phyloP scores from a whole-genome alignment of 2,888 invertebrate species.

The Sisyra terminalis region DNA sequence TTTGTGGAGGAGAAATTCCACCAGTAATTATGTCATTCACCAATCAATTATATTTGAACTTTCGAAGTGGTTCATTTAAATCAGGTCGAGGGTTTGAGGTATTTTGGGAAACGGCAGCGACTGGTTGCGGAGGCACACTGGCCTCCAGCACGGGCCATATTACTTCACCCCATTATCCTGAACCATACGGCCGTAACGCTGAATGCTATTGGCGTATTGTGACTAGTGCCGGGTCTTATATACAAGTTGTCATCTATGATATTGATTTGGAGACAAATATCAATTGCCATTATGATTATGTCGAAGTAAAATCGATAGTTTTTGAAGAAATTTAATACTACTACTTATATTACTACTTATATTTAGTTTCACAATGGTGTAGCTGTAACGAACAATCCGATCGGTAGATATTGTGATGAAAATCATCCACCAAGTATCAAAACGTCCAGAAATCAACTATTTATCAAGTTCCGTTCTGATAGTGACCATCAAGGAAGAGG shows the following conservation, averaged over 20 bases:
- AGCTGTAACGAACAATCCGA: slow-evolving; percentile 31
- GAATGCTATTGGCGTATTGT: slow-evolving; percentile 70
- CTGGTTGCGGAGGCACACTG: slow-evolving; percentile 69
- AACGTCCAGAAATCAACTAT: slow-evolving; percentile 44
- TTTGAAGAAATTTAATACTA: too few species aligned
- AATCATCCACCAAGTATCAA: slow-evolving; percentile 29
- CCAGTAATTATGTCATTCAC: slow-evolving; percentile 51
- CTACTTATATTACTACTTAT: too few species aligned
- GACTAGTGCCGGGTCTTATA: slow-evolving; percentile 52
- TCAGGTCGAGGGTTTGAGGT: slow-evolving; percentile 52
- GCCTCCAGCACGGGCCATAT: slow-evolving; percentile 53
- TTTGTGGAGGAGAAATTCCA: slow-evolving; percentile 53
- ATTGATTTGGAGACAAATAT: slow-evolving; percentile 46
- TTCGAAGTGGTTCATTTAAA: slow-evolving; percentile 54
- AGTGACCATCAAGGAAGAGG: slow-evolving; percentile 46
- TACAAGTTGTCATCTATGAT: slow-evolving; percentile 49
- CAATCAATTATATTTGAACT: slow-evolving; percentile 56
- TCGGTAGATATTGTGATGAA: slow-evolving; percentile 46
- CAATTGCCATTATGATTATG: slow-evolving; percentile 49
- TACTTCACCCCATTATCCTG: slow-evolving; percentile 75
- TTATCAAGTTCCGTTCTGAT: slow-evolving; percentile 59
- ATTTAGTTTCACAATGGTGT: slow-evolving; percentile 32
- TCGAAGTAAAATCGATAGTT: too few species aligned
- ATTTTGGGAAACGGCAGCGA: slow-evolving; percentile 45
- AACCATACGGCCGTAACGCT: slow-evolving; percentile 46